Evolutionary conservation across 2,888 invertebrate species (phyloP).

Genomic region (Endomychus coccineus): DNA sequence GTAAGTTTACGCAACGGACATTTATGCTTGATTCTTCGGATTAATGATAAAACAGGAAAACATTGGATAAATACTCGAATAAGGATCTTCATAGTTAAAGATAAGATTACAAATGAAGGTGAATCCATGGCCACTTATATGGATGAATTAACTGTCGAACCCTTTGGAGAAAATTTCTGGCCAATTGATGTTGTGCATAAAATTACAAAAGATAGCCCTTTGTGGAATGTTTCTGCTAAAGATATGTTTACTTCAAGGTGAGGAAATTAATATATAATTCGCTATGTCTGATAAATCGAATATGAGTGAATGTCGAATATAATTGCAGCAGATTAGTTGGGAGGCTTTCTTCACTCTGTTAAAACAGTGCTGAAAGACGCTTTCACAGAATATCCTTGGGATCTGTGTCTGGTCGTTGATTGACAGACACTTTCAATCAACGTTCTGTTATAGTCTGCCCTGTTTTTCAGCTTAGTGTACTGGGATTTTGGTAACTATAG

Average conservation of each 20-base stretch:
- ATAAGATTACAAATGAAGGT: constrained; percentile 50
- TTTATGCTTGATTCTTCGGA: constrained; percentile 69
- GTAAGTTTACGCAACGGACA: constrained; percentile 47
- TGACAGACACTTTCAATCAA: no score
- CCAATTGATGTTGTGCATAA: constrained; percentile 79
- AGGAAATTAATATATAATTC: neutral
- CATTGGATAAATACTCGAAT: constrained; percentile 43
- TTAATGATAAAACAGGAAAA: constrained; percentile 64
- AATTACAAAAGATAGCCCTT: constrained; percentile 70
- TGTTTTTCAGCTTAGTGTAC: no score
- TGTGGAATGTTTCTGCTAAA: constrained; percentile 67
- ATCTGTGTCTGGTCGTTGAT: no score
- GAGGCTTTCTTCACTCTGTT: no score
- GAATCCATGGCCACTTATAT: constrained; percentile 68
- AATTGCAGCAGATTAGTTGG: no score
- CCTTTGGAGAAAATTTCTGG: constrained; percentile 66
- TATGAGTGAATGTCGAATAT: no score
- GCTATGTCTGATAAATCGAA: no score
- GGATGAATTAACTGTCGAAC: constrained; percentile 58
- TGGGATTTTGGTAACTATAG: no score
- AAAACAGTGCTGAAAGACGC: neutral
- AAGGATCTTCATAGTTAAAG: constrained; percentile 49
- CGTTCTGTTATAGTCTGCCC: no score
- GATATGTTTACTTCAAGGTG: constrained; percentile 59
- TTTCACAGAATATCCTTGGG: neutral